These are phyloP conservation scores for Artibeus lituratus DNA, from an alignment of 2,797 vertebrate species.

Conservation along the genomic window DNA sequence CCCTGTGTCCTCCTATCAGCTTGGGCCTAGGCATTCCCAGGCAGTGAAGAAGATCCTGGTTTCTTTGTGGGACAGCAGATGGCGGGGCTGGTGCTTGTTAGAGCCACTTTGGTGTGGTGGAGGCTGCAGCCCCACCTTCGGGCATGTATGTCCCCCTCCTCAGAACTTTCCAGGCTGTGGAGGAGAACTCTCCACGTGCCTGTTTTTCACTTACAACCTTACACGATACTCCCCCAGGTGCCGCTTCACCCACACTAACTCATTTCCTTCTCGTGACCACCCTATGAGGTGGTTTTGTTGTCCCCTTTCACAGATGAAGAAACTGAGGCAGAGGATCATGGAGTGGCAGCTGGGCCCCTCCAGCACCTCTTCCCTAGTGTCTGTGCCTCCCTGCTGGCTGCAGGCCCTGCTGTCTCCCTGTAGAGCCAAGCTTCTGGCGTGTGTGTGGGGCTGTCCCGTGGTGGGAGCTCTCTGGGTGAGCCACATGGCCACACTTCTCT, in stretches of 20 bases:
- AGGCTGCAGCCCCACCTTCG: neutral
- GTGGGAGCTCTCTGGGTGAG: neutral
- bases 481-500: neutral
- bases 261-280: neutral
- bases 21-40: neutral
- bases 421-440: neutral
- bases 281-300: neutral
- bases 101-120: neutral
- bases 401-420: fast-evolving
- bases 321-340: neutral
- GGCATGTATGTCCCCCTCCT: too few species aligned
- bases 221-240: neutral
- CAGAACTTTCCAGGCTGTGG: neutral
- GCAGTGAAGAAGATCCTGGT: neutral
- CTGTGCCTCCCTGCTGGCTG: fast-evolving
- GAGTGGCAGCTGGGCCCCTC: neutral
- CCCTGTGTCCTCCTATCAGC: neutral
- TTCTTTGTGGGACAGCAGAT: neutral
- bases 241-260: neutral
- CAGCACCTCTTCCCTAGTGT: neutral
- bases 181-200: neutral
- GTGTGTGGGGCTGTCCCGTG: neutral
- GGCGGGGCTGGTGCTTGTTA: neutral
- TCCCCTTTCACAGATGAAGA: neutral
- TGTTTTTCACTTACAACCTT: neutral